A percentile compares a stretch with the other conserved stretches of the same genome.
These are phyloP conservation scores for Phaethornis superciliosus DNA, from an alignment of 2,113 vertebrate species.

Conservation along the genomic window DNA sequence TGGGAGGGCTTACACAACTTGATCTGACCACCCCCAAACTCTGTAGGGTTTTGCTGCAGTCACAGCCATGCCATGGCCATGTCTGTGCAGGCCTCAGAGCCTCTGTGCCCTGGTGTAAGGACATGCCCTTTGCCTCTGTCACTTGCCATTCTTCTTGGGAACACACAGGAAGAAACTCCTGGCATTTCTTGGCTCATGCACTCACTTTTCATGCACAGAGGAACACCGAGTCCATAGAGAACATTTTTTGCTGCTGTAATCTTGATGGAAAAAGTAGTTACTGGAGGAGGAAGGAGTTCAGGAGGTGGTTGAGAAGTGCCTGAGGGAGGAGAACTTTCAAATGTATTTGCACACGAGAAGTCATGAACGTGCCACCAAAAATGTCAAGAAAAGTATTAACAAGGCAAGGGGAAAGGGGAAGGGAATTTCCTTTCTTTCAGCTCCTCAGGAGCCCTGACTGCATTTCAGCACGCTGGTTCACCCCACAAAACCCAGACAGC, in stretches of 20 bases:
- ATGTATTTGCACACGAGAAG: background rate
- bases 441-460: background rate
- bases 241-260: conserved; percentile 55
- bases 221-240: conserved; percentile 42
- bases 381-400: conserved; percentile 7
- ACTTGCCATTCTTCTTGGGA: conserved; percentile 17
- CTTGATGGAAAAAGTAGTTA: conserved; percentile 49
- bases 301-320: background rate
- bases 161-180: conserved; percentile 18
- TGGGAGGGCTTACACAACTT: background rate
- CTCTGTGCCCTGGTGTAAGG: background rate
- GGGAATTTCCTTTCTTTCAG: background rate
- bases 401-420: background rate
- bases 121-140: background rate
- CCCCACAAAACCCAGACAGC: fast-evolving
- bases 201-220: conserved; percentile 22
- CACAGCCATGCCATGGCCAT: background rate
- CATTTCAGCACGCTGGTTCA: fast-evolving
- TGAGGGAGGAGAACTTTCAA: conserved; percentile 10
- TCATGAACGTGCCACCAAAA: background rate
- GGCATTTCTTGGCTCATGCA: background rate
- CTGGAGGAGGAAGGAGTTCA: conserved; percentile 23
- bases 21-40: no score
- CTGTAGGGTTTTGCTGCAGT: background rate
- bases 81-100: background rate